Evolutionary conservation across 2,797 vertebrate species (phyloP).

Genomic region (Acipenser oxyrinchus): DNA sequence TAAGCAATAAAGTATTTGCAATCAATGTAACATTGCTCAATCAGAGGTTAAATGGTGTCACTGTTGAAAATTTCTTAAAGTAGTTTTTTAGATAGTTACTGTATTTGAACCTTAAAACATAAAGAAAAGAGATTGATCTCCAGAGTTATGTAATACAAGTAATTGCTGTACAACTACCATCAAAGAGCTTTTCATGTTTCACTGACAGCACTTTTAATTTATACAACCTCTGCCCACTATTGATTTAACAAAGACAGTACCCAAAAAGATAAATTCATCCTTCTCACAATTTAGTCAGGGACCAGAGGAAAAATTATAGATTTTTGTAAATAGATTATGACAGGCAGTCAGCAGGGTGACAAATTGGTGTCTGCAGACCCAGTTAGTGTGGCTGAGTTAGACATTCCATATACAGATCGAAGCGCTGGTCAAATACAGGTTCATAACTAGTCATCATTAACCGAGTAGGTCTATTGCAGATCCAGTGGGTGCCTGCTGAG

Average conservation of each 20-base stretch:
- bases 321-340: slow-evolving; percentile 96
- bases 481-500: slow-evolving; percentile 38
- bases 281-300: slow-evolving; percentile 65
- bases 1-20: no score
- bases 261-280: slow-evolving; percentile 78
- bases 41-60: no score
- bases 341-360: slow-evolving; percentile 91
- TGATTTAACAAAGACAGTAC: slow-evolving; percentile 78
- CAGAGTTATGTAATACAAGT: slow-evolving; percentile 38
- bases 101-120: no score
- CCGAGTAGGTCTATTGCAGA: slow-evolving; percentile 48
- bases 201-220: slow-evolving; percentile 76
- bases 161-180: slow-evolving; percentile 54
- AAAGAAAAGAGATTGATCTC: slow-evolving; percentile 22
- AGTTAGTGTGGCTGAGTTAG: slow-evolving; percentile 62
- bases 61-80: no score
- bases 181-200: slow-evolving; percentile 53
- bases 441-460: slow-evolving; percentile 84
- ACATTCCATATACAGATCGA: slow-evolving; percentile 72
- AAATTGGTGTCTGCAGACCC: slow-evolving; percentile 86
- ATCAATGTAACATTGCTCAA: no score
- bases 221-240: slow-evolving; percentile 88
- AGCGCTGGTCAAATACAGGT: slow-evolving; percentile 83
- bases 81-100: no score
- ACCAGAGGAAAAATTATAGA: slow-evolving; percentile 83